phyloP scores from a whole-genome alignment of 2,797 vertebrate genomes.

The Moxostoma hubbsi region DNA sequence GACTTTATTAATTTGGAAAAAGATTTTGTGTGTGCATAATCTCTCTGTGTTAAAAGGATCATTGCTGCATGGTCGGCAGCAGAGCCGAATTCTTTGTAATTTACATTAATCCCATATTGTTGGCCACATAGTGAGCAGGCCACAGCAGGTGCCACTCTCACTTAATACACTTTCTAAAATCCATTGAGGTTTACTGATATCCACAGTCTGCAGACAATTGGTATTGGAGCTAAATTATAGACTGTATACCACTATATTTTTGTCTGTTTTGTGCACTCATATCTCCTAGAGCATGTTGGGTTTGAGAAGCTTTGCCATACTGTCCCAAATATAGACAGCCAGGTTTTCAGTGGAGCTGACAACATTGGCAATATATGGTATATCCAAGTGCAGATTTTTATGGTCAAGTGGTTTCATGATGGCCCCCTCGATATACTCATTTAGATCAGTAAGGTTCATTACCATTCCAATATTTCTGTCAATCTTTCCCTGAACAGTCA shows the following conservation, averaged over 20 bases:
- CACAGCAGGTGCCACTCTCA: slow-evolving; percentile 33
- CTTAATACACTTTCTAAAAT: slow-evolving; percentile 19
- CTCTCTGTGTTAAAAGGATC: slow-evolving; percentile 52
- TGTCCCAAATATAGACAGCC: slow-evolving; percentile 92
- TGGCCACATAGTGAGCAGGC: background rate
- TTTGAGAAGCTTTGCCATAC: slow-evolving; percentile 81
- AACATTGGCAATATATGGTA: slow-evolving; percentile 86
- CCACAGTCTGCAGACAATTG: background rate
- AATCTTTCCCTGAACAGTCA: slow-evolving; percentile 89
- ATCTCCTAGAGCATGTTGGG: slow-evolving; percentile 85
- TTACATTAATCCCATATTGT: slow-evolving; percentile 43
- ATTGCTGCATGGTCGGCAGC: slow-evolving; percentile 37
- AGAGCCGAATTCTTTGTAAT: slow-evolving; percentile 19
- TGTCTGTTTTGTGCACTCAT: slow-evolving; percentile 90
- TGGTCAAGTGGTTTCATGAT: slow-evolving; percentile 92
- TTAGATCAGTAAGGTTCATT: slow-evolving; percentile 91
- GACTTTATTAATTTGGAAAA: slow-evolving; percentile 15
- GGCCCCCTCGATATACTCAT: slow-evolving; percentile 85
- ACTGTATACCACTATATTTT: slow-evolving; percentile 87
- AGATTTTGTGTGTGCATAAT: slow-evolving; percentile 6
- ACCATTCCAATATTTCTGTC: slow-evolving; percentile 91
- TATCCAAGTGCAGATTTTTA: slow-evolving; percentile 92
- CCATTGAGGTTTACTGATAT: background rate
- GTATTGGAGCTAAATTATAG: background rate
- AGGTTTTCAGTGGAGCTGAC: slow-evolving; percentile 95